A percentile compares a stretch with the other conserved stretches of the same genome.
These are phyloP conservation scores for Chionis minor DNA, from an alignment of 2,113 vertebrate genomes.

Conservation along the genomic window DNA sequence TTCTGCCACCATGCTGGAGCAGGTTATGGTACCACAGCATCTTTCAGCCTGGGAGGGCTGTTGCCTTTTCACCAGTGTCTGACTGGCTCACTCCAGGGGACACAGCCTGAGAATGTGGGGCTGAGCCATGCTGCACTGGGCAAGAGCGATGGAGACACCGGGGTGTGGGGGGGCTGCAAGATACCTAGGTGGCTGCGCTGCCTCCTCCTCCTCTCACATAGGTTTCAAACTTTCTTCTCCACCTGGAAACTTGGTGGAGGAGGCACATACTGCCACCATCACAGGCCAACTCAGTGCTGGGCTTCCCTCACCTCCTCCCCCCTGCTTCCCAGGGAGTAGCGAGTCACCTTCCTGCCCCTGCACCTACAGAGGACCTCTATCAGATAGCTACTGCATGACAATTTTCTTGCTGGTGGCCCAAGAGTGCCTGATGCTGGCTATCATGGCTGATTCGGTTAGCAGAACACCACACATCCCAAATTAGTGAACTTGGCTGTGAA, in stretches of 20 bases:
- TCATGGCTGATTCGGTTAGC: constrained; percentile 65
- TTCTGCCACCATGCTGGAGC: not conserved
- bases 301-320: not conserved
- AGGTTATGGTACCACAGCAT: not conserved
- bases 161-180: not conserved
- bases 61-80: not conserved
- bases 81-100: not conserved
- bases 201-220: not conserved
- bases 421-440: not conserved
- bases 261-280: accelerated
- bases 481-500: constrained; percentile 73
- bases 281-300: not conserved
- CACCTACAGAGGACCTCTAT: not conserved
- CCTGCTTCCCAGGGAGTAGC: not conserved
- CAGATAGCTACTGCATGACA: not conserved
- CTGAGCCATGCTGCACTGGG: not conserved
- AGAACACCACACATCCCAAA: constrained; percentile 1
- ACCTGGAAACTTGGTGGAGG: not conserved
- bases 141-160: not conserved
- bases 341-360: accelerated
- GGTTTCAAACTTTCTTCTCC: not conserved
- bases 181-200: not conserved
- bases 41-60: not conserved
- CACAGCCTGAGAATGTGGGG: accelerated
- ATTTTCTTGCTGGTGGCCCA: not conserved